phyloP scores from a whole-genome alignment of 1,140 invertebrate species.

The Temnothorax curvispinosus region DNA sequence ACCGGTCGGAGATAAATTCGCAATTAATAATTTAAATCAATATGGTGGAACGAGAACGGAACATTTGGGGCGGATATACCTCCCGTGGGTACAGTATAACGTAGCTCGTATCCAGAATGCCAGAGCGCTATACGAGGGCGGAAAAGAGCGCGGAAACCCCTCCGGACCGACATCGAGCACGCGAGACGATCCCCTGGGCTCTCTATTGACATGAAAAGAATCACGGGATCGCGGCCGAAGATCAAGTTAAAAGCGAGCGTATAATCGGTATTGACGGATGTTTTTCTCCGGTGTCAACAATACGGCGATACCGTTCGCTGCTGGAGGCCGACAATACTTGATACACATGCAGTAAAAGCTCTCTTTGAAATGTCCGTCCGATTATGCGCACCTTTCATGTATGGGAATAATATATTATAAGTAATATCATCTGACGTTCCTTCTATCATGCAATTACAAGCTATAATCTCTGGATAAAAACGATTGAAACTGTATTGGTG shows the following conservation, averaged over 20 bases:
- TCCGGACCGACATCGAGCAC: slow-evolving; percentile 61
- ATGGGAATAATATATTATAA: slow-evolving; percentile 12
- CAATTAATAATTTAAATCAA: slow-evolving; percentile 85
- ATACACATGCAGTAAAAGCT: background rate
- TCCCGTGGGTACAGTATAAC: slow-evolving; percentile 78
- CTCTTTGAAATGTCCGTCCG: background rate
- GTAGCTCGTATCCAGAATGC: slow-evolving; percentile 73
- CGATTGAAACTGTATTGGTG: background rate
- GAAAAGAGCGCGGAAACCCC: slow-evolving; percentile 63
- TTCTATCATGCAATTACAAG: background rate
- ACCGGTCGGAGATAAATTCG: slow-evolving; percentile 75
- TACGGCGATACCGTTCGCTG: background rate
- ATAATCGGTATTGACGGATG: slow-evolving; percentile 33
- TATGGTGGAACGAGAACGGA: slow-evolving; percentile 80
- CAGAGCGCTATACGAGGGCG: slow-evolving; percentile 60
- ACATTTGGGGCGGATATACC: slow-evolving; percentile 79
- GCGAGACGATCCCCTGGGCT: slow-evolving; percentile 71
- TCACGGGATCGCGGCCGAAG: slow-evolving; percentile 65
- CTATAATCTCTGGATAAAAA: background rate
- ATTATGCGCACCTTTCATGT: slow-evolving; percentile 21
- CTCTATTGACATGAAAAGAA: slow-evolving; percentile 68
- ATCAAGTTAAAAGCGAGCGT: slow-evolving; percentile 56
- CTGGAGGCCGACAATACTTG: background rate
- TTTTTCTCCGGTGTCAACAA: background rate
- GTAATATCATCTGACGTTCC: background rate